Percentiles rank a stretch among this genome's conserved stretches.
These are phyloP conservation scores for Micrasema longulum DNA, from an alignment of 1,140 invertebrate species.

Conservation along the genomic window DNA sequence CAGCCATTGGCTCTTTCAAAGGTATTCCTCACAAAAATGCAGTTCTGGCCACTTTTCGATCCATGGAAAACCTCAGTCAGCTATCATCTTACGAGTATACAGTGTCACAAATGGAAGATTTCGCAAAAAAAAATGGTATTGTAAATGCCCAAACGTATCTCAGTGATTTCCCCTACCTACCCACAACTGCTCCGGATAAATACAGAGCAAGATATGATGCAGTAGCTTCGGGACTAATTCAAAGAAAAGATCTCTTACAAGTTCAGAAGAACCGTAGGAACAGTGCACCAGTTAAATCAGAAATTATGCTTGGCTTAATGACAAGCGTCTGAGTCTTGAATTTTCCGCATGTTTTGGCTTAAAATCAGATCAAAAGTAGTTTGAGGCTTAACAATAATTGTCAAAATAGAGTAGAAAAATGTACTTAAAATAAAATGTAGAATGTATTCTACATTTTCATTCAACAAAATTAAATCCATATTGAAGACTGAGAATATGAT, in stretches of 20 bases:
- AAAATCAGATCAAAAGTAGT: too few species aligned
- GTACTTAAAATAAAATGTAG: too few species aligned
- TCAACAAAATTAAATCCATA: too few species aligned
- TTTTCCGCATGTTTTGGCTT: too few species aligned
- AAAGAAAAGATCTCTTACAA: slow-evolving; percentile 62
- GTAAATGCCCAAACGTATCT: slow-evolving; percentile 66
- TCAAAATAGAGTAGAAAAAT: too few species aligned
- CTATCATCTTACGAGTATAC: slow-evolving; percentile 63
- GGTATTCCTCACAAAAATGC: slow-evolving; percentile 68
- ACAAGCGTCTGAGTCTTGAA: slow-evolving; percentile 27
- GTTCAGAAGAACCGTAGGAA: slow-evolving; percentile 61
- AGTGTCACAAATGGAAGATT: slow-evolving; percentile 61
- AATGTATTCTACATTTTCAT: too few species aligned
- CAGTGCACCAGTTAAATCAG: slow-evolving; percentile 61
- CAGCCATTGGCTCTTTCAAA: slow-evolving; percentile 64
- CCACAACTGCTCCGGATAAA: slow-evolving; percentile 65
- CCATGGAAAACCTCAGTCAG: slow-evolving; percentile 66
- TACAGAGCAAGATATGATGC: slow-evolving; percentile 65
- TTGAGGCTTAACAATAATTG: too few species aligned
- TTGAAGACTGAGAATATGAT: too few species aligned
- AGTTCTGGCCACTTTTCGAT: slow-evolving; percentile 66
- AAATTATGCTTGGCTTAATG: slow-evolving; percentile 39
- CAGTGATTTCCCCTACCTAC: slow-evolving; percentile 66
- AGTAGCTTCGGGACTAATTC: slow-evolving; percentile 64
- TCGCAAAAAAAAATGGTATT: slow-evolving; percentile 60